Evolutionary conservation across 2,113 vertebrate genomes (phyloP).

Genomic region (Oxygymnocypris stewartii): DNA sequence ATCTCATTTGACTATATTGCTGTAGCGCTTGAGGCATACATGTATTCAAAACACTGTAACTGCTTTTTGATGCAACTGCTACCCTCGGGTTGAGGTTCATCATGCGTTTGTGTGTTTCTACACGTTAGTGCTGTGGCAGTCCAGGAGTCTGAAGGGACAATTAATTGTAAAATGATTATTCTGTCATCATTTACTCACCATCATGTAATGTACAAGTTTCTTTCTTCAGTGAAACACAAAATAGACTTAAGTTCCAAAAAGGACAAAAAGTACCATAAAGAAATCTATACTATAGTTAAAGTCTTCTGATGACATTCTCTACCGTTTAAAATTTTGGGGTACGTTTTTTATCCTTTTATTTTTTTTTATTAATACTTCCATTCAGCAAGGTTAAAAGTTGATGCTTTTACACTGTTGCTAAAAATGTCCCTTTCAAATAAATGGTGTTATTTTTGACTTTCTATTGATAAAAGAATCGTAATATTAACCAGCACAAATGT

Average conservation of each 20-base stretch:
- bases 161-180: not conserved
- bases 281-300: not conserved
- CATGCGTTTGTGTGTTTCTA: conserved; percentile 5
- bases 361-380: too few relatives aligned
- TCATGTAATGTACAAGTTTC: not conserved
- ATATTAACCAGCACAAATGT: not conserved
- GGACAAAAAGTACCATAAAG: not conserved
- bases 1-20: conserved; percentile 38
- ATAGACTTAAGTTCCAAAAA: not conserved
- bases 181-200: not conserved
- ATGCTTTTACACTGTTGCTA: too few relatives aligned
- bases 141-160: not conserved
- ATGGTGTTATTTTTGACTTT: too few relatives aligned
- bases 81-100: conserved; percentile 23
- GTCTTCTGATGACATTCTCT: too few relatives aligned
- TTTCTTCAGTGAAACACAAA: not conserved
- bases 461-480: too few relatives aligned
- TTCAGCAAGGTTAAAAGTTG: too few relatives aligned
- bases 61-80: not conserved
- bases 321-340: too few relatives aligned
- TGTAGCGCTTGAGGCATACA: conserved; percentile 8
- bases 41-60: conserved; percentile 13
- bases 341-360: too few relatives aligned
- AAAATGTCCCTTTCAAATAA: too few relatives aligned
- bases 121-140: not conserved